These are phyloP conservation scores for Acanthiza pusilla DNA, from an alignment of 2,797 vertebrate species.

Conservation along the genomic window DNA sequence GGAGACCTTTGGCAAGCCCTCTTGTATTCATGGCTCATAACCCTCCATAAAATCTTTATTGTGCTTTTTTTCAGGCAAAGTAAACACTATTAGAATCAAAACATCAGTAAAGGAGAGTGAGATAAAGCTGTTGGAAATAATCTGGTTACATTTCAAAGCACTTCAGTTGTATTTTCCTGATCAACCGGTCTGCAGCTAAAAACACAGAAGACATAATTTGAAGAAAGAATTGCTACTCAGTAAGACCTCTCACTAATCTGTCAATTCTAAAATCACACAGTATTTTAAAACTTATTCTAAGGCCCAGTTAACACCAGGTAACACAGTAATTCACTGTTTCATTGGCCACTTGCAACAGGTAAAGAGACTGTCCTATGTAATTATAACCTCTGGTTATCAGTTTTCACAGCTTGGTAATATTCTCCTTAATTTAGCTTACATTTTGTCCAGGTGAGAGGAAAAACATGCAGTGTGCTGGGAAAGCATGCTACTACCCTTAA, in stretches of 20 bases:
- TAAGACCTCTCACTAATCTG: neutral
- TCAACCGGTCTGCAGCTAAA: neutral
- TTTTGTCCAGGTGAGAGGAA: neutral
- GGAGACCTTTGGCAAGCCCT: conserved; percentile 13
- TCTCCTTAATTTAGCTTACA: neutral
- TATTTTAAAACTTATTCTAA: neutral
- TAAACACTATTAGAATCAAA: conserved; percentile 2
- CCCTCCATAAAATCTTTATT: conserved; percentile 15
- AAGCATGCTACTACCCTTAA: neutral
- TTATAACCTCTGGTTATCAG: neutral
- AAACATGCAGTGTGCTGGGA: neutral
- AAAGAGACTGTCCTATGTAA: neutral
- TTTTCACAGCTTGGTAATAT: neutral
- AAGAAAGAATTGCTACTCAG: neutral
- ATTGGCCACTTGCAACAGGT: neutral
- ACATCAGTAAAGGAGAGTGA: neutral
- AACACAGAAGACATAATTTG: neutral
- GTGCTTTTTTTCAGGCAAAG: neutral
- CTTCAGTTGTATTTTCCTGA: neutral
- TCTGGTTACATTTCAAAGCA: neutral
- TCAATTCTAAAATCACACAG: neutral
- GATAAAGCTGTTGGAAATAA: neutral
- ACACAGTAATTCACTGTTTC: neutral
- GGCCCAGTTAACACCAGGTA: neutral
- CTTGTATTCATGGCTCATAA: neutral